A percentile compares a stretch with the other conserved stretches of the same genome.
Conservation (phyloP, 2,797 vertebrate species). For the Siniperca scherzeri region DNA sequence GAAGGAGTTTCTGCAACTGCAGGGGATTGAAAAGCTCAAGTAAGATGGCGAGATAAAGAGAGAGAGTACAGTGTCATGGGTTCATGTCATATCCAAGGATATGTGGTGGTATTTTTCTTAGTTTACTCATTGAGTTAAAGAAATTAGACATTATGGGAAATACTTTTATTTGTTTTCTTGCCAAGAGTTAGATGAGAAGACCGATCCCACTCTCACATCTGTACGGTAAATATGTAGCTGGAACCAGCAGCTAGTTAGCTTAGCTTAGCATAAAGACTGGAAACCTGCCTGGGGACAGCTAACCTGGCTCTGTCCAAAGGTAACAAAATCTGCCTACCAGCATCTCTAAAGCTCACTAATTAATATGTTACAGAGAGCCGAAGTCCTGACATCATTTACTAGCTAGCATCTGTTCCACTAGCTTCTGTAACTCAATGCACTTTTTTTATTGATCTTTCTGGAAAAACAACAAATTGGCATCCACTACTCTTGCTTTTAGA, state of each 20-base stretch:
- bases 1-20: constrained; percentile 33
- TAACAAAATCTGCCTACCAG: background rate
- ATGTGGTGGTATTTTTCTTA: background rate
- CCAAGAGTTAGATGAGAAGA: background rate
- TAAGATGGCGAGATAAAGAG: constrained; percentile 29
- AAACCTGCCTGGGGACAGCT: background rate
- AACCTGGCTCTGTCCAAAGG: background rate
- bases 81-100: constrained; percentile 11
- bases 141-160: background rate
- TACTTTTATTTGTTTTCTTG: background rate
- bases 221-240: background rate
- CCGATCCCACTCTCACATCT: background rate
- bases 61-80: background rate
- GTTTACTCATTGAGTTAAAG: background rate
- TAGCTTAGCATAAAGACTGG: background rate
- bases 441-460: background rate
- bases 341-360: background rate
- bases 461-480: too few relatives aligned
- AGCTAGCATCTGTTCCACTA: background rate
- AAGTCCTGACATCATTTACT: background rate
- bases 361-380: background rate
- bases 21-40: constrained; percentile 36
- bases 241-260: background rate
- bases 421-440: background rate
- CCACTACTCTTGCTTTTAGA: too few relatives aligned